Percentiles rank a stretch among this genome's conserved stretches.
These are phyloP conservation scores for Drusus annulatus DNA, from an alignment of 1,140 invertebrate species.

Conservation along the genomic window DNA sequence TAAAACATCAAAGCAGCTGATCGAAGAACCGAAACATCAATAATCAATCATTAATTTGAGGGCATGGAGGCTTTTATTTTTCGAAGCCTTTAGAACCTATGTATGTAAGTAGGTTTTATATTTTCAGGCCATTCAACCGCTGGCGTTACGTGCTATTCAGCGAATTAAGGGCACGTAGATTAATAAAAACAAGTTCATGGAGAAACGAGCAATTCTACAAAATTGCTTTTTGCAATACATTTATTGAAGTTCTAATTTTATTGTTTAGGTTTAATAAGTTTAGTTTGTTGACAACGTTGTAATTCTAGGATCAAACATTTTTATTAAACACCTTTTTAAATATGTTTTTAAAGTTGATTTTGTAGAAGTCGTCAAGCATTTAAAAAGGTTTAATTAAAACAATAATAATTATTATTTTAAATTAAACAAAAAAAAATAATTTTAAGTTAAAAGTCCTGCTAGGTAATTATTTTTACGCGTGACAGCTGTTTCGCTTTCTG, in stretches of 20 bases:
- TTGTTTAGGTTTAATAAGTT: not conserved
- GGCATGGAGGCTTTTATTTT: not conserved
- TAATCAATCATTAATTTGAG: conserved; percentile 6
- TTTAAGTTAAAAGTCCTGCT: too few relatives aligned
- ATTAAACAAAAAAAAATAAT: too few relatives aligned
- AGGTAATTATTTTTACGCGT: too few relatives aligned
- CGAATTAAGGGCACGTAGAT: not conserved
- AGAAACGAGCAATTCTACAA: not conserved
- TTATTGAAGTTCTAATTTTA: not conserved
- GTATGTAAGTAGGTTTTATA: not conserved
- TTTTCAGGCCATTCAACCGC: not conserved
- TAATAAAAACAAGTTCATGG: not conserved
- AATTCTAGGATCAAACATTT: too few relatives aligned
- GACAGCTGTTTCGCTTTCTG: too few relatives aligned
- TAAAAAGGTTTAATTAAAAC: too few relatives aligned
- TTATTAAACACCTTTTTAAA: too few relatives aligned
- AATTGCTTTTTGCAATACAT: not conserved
- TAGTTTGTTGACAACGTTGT: not conserved
- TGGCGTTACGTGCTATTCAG: not conserved
- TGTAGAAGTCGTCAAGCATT: too few relatives aligned
- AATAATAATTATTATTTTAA: too few relatives aligned
- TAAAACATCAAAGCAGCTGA: not conserved
- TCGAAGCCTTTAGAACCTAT: not conserved
- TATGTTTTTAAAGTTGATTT: too few relatives aligned
- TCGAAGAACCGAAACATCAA: not conserved